Evolutionary conservation across 1,140 invertebrate genomes (phyloP).

Genomic region (Gryon sp.): DNA sequence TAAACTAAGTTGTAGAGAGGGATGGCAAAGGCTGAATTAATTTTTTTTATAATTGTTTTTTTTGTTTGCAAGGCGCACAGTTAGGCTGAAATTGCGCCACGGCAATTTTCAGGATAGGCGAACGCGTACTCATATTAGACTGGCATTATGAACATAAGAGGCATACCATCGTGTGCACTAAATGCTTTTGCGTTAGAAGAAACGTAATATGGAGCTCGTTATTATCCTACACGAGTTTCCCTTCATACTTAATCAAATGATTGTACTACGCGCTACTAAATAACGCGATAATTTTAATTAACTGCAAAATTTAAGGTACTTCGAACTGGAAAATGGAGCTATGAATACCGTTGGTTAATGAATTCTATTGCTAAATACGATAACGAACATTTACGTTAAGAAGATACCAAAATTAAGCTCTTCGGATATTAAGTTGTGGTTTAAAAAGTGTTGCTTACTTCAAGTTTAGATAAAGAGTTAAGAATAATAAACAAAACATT

Average conservation of each 20-base stretch:
- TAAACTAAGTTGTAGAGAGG: background rate
- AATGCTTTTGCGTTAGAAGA: constrained; percentile 51
- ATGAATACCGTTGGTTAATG: background rate
- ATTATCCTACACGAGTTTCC: constrained; percentile 17
- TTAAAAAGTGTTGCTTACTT: no score
- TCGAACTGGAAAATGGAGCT: constrained; percentile 5
- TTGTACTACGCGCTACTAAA: constrained; percentile 24
- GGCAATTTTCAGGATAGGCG: constrained; percentile 43
- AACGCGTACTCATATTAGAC: constrained; percentile 36
- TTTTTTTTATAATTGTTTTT: constrained; percentile 6
- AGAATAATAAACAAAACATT: no score
- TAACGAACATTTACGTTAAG: no score
- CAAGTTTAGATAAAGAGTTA: no score
- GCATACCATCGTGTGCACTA: constrained; percentile 38
- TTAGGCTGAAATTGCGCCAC: constrained; percentile 35
- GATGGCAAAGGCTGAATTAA: background rate
- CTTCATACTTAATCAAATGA: constrained; percentile 53
- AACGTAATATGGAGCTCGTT: constrained; percentile 49
- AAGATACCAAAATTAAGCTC: no score
- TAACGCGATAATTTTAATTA: constrained; percentile 17
- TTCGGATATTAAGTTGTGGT: no score
- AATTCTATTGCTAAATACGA: no score
- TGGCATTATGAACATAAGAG: constrained; percentile 41
- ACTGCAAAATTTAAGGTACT: constrained; percentile 23
- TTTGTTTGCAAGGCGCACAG: constrained; percentile 1